Conservation (phyloP, 92 coral and sea anemone genomes). For the Anthopleura xanthogrammica region DNA sequence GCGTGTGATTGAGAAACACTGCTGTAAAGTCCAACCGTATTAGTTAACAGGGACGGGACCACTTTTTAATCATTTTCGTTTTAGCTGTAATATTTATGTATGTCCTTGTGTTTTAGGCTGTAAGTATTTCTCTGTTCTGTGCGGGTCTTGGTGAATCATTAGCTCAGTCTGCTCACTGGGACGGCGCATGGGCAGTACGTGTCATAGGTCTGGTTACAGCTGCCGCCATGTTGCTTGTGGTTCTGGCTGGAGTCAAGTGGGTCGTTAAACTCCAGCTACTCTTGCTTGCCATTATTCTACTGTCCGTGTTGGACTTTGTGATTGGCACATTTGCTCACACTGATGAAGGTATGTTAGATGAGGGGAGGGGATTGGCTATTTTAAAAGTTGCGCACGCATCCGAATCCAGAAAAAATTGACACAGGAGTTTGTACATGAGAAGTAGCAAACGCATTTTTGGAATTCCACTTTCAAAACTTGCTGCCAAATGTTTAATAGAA, state of each 20-base stretch:
- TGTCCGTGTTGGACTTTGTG: conserved; percentile 93
- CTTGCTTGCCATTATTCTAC: conserved; percentile 82
- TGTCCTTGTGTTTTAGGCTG: conserved; percentile 62
- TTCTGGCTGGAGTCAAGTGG: conserved; percentile 99
- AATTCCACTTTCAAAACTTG: too few species aligned
- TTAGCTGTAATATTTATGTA: not conserved
- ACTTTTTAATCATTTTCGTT: too few species aligned
- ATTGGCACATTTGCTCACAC: conserved; percentile 99
- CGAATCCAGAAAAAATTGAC: too few species aligned
- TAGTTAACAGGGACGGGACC: too few species aligned
- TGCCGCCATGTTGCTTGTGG: conserved; percentile 71
- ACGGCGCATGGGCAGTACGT: conserved; percentile 93
- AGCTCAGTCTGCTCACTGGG: conserved; percentile 97
- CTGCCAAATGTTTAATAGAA: too few species aligned
- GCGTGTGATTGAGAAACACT: too few species aligned
- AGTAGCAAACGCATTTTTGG: too few species aligned
- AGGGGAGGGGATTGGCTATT: too few species aligned
- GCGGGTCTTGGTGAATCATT: conserved; percentile 98
- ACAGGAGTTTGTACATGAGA: too few species aligned
- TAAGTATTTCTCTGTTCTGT: conserved; percentile 91
- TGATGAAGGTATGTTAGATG: conserved; percentile 72
- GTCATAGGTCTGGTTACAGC: conserved; percentile 91
- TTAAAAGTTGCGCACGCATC: too few species aligned
- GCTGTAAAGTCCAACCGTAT: too few species aligned
- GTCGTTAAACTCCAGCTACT: conserved; percentile 93